phyloP scores from a whole-genome alignment of 2,113 vertebrate genomes.

The Prunella fulvescens region DNA sequence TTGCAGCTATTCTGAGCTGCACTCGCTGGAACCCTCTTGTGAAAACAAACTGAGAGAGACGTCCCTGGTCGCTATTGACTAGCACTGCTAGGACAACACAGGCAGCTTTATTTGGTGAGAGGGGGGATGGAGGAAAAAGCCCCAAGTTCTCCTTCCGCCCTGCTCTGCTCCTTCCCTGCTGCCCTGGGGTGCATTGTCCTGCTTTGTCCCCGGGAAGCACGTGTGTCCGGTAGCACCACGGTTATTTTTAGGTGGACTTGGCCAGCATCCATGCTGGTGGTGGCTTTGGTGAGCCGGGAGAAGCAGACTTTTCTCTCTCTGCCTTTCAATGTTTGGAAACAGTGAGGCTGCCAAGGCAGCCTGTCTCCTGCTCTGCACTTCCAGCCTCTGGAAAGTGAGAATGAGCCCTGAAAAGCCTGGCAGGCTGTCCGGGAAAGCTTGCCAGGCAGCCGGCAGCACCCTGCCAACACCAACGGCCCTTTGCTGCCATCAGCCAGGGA shows the following conservation, averaged over 20 bases:
- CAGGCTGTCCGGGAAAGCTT: neutral
- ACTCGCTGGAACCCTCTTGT: neutral
- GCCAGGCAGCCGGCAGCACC: constrained; percentile 15
- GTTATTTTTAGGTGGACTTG: constrained; percentile 59
- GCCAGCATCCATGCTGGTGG: neutral
- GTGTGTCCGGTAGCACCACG: neutral
- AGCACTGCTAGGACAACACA: neutral
- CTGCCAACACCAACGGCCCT: constrained; percentile 34
- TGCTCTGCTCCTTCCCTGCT: neutral
- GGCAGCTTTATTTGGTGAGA: neutral
- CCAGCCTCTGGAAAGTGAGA: constrained; percentile 53
- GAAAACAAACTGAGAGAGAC: neutral
- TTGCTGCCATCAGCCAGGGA: neutral
- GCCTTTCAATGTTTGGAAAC: constrained; percentile 68
- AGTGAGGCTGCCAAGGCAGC: constrained; percentile 63
- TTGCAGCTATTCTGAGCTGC: neutral
- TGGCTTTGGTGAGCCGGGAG: constrained; percentile 33
- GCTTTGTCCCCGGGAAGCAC: neutral
- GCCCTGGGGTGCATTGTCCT: neutral
- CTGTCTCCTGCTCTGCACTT: constrained; percentile 43
- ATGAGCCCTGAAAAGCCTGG: constrained; percentile 55
- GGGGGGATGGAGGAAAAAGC: neutral
- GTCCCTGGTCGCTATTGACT: neutral
- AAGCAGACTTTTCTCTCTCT: constrained; percentile 59
- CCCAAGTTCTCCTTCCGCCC: neutral